Evolutionary conservation across 30 jellyfish, hydroid and myxozoan species (phyloP).

Genomic region (Mastigias papua): DNA sequence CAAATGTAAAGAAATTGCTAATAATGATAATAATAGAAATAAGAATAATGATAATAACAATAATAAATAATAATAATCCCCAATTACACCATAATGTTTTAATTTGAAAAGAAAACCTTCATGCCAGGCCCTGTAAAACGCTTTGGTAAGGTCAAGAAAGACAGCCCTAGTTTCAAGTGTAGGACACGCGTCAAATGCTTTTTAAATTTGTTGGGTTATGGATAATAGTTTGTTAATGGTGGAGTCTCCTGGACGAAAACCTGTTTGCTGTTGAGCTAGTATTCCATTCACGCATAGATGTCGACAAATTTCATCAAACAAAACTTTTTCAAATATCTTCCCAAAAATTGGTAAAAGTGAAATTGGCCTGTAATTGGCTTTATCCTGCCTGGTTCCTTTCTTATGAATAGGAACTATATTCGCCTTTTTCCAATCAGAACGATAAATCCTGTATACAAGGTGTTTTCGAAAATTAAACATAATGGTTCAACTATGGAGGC

Average conservation of each 20-base stretch:
- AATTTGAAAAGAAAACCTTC: slow-evolving; percentile 45
- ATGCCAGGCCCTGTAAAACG: slow-evolving; percentile 62
- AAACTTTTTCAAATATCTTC: slow-evolving; percentile 64
- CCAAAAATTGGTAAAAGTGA: slow-evolving; percentile 50
- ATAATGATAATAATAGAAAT: no score
- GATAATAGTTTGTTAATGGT: slow-evolving; percentile 34
- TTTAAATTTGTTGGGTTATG: slow-evolving; percentile 43
- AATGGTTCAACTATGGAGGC: slow-evolving; percentile 47
- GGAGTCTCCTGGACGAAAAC: slow-evolving; percentile 65
- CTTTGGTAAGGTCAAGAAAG: slow-evolving; percentile 63
- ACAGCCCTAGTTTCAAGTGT: slow-evolving; percentile 61
- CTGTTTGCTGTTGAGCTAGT: slow-evolving; percentile 48
- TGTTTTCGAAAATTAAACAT: slow-evolving; percentile 22
- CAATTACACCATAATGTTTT: slow-evolving; percentile 14
- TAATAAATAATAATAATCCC: no score
- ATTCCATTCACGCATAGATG: slow-evolving; percentile 29
- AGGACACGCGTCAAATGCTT: slow-evolving; percentile 62
- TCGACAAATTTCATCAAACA: slow-evolving; percentile 37
- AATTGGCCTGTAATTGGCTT: slow-evolving; percentile 49
- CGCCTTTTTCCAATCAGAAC: slow-evolving; percentile 25
- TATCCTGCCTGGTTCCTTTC: neutral
- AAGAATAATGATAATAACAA: no score
- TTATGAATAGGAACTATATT: slow-evolving; percentile 59
- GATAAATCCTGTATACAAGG: slow-evolving; percentile 38
- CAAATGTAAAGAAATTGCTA: no score